A percentile compares a stretch with the other conserved stretches of the same genome.
phyloP scores from a whole-genome alignment of 1,140 invertebrate species.

The Arctopsyche grandis region DNA sequence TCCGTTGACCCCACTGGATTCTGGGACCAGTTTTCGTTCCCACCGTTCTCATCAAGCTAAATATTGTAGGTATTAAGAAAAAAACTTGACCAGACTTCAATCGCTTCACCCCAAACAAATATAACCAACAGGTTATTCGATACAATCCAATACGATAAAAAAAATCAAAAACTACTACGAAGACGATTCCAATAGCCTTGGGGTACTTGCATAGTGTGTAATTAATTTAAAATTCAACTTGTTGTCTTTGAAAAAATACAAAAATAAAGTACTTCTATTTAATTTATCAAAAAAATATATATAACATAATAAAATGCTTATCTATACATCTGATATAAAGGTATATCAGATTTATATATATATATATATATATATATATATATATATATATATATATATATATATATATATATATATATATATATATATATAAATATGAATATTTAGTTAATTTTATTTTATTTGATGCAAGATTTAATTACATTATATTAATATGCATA shows the following conservation, averaged over 20 bases:
- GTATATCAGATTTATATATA: neutral
- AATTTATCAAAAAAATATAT: neutral
- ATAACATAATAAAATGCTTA: too few relatives aligned
- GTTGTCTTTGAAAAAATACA: neutral
- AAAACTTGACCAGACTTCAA: conserved; percentile 33
- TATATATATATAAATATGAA: conserved; percentile 2
- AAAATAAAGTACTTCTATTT: neutral
- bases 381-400: conserved; percentile 17
- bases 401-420: conserved; percentile 16
- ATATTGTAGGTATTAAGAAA: conserved; percentile 20
- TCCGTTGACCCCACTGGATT: neutral
- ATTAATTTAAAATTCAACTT: too few relatives aligned
- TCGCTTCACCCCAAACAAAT: neutral
- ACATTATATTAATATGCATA: too few relatives aligned
- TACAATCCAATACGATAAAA: neutral
- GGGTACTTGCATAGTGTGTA: too few relatives aligned
- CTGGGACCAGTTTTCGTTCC: conserved; percentile 48
- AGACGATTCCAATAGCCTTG: too few relatives aligned
- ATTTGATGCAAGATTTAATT: too few relatives aligned
- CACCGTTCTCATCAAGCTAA: conserved; percentile 8
- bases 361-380: conserved; percentile 28
- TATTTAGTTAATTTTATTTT: too few relatives aligned
- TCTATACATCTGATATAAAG: too few relatives aligned
- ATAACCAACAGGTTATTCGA: neutral
- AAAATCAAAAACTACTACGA: too few relatives aligned